Evolutionary conservation across 2,888 invertebrate species (phyloP).

Genomic region (Meloe dianella): DNA sequence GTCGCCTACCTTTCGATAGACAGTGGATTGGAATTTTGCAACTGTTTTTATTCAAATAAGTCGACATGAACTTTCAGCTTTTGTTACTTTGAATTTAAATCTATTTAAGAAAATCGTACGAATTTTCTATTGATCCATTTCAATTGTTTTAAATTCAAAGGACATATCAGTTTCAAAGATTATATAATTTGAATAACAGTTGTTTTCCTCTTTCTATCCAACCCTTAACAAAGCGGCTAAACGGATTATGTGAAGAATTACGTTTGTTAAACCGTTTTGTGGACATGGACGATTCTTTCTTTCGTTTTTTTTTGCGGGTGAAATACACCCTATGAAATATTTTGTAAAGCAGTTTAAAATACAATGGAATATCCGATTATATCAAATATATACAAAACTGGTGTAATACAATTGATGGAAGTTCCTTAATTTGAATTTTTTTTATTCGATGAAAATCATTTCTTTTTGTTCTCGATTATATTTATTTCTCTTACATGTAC

Average conservation of each 20-base stretch:
- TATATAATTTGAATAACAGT: neutral
- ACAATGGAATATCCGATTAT: constrained; percentile 15
- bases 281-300: neutral
- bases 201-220: neutral
- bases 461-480: neutral
- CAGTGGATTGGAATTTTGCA: too few species aligned
- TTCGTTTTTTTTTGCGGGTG: neutral
- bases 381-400: neutral
- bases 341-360: constrained; percentile 5
- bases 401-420: neutral
- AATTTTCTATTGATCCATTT: too few species aligned
- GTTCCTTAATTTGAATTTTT: neutral
- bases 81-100: too few species aligned
- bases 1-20: too few species aligned
- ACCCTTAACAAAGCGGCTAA: neutral
- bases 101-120: too few species aligned
- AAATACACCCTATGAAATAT: constrained; percentile 2
- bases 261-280: constrained; percentile 12
- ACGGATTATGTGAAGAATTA: constrained; percentile 11
- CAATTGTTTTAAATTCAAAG: too few species aligned
- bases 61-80: too few species aligned
- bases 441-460: neutral
- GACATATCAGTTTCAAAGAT: neutral
- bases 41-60: too few species aligned
- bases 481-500: neutral